phyloP scores from a whole-genome alignment of 2,797 vertebrate species.

The Numenius phaeopus region DNA sequence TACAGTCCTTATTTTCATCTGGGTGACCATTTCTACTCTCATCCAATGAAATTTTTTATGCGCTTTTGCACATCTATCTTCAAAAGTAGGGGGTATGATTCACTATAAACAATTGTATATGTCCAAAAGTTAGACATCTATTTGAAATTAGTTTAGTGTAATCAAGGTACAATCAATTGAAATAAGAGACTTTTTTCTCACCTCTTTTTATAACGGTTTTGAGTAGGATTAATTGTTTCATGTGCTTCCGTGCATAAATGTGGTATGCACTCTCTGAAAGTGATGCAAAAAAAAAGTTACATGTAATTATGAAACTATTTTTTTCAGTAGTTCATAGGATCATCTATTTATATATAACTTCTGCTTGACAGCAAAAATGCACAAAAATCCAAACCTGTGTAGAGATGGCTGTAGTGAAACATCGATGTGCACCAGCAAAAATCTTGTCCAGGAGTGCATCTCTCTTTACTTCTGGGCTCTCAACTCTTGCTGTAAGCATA shows the following conservation, averaged over 20 bases:
- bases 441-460: background rate
- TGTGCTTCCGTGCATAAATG: background rate
- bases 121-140: background rate
- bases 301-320: background rate
- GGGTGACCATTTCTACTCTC: background rate
- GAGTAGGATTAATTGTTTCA: background rate
- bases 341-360: background rate
- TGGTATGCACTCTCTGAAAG: background rate
- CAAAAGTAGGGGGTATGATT: background rate
- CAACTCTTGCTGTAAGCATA: background rate
- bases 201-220: background rate
- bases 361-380: background rate
- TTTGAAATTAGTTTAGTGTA: background rate
- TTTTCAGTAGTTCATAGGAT: background rate
- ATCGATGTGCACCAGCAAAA: background rate
- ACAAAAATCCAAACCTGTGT: background rate
- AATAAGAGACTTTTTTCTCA: background rate
- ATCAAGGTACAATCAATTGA: accelerated
- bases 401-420: background rate
- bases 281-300: background rate
- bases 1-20: background rate
- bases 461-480: background rate
- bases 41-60: background rate
- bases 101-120: background rate
- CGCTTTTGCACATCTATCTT: background rate